phyloP scores from a whole-genome alignment of 2,113 vertebrate genomes.

The Aramus guarauna region DNA sequence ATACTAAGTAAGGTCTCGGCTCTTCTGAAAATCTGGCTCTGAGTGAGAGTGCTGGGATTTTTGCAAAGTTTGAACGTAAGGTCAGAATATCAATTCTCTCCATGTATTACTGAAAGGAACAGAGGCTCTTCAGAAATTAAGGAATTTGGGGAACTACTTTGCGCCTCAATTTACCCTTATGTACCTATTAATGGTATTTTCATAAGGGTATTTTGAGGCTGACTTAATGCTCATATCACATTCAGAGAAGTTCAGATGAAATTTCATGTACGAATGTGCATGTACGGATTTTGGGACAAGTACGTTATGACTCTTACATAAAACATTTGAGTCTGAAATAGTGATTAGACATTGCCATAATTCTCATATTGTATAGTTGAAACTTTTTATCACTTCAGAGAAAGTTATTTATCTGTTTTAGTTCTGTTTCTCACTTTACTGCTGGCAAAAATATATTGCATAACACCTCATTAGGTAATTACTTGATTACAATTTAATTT shows the following conservation, averaged over 20 bases:
- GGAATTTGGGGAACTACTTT: not conserved
- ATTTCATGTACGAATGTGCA: not conserved
- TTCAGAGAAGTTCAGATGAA: not conserved
- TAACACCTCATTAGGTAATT: conserved; percentile 50
- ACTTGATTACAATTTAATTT: conserved; percentile 42
- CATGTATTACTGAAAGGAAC: not conserved
- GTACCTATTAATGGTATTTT: not conserved
- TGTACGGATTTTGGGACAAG: not conserved
- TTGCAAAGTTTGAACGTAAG: not conserved
- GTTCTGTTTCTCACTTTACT: not conserved
- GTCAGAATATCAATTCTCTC: not conserved
- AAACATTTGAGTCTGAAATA: not conserved
- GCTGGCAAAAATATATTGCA: not conserved
- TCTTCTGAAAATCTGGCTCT: not conserved
- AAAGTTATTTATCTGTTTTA: not conserved
- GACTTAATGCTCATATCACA: not conserved
- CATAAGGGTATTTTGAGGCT: not conserved
- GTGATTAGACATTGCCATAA: not conserved
- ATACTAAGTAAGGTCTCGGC: not conserved
- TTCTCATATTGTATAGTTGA: not conserved
- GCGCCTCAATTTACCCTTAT: not conserved
- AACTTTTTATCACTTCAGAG: not conserved
- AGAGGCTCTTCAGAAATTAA: not conserved
- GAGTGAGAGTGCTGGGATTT: not conserved
- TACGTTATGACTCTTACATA: not conserved